Evolutionary conservation across 2,888 invertebrate genomes (phyloP).

Genomic region (Hypomecis atomaria): DNA sequence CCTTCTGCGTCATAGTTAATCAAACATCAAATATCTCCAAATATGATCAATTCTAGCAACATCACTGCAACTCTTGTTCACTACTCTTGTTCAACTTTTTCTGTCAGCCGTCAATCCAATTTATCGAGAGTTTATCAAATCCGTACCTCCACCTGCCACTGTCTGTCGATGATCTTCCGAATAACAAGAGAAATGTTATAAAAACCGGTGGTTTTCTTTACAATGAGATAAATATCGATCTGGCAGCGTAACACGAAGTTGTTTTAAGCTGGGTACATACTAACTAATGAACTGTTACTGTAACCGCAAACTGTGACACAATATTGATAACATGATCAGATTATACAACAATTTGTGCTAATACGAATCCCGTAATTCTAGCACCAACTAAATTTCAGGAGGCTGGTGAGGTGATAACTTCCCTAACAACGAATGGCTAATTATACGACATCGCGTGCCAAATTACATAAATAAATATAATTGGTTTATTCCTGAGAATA

Average conservation of each 20-base stretch:
- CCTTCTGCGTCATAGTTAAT: background rate
- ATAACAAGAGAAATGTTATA: slow-evolving; percentile 50
- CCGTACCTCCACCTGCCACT: slow-evolving; percentile 58
- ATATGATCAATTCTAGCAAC: slow-evolving; percentile 34
- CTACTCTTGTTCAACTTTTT: slow-evolving; percentile 52
- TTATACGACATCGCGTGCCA: no score
- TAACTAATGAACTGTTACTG: background rate
- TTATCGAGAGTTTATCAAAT: slow-evolving; percentile 62
- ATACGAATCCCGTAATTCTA: no score
- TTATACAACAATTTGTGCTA: no score
- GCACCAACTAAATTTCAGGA: no score
- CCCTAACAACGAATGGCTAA: no score
- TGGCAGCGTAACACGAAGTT: slow-evolving; percentile 58
- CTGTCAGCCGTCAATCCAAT: slow-evolving; percentile 63
- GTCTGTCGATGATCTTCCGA: slow-evolving; percentile 53
- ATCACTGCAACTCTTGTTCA: slow-evolving; percentile 48
- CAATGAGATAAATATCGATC: slow-evolving; percentile 43
- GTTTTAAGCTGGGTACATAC: slow-evolving; percentile 40
- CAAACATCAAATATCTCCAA: slow-evolving; percentile 12
- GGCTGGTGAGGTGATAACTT: no score
- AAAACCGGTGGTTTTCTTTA: slow-evolving; percentile 41
- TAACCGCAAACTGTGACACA: background rate
- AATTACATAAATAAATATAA: no score
- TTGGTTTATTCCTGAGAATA: no score
- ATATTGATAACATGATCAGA: no score